These are phyloP conservation scores for Mormyrus proboscirostris DNA, from an alignment of 2,797 vertebrate species.

Conservation along the genomic window DNA sequence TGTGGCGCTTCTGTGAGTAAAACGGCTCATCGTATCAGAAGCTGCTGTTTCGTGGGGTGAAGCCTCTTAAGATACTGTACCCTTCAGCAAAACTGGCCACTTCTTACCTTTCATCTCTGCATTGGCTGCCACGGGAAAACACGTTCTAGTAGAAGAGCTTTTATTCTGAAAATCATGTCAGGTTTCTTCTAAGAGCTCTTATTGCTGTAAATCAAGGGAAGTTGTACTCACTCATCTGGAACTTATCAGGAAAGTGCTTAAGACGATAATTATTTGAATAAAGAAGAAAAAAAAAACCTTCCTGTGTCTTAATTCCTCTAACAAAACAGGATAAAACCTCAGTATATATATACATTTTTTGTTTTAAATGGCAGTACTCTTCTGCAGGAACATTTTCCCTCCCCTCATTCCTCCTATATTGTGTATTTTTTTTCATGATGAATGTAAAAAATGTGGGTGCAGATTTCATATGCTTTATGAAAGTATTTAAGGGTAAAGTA, in stretches of 20 bases:
- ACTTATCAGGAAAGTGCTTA: neutral
- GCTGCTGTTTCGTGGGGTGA: neutral
- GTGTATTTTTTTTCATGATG: neutral
- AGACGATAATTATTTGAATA: neutral
- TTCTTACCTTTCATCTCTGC: neutral
- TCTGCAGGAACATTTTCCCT: neutral
- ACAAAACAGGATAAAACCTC: neutral
- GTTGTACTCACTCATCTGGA: neutral
- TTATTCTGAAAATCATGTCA: neutral
- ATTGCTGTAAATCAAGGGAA: neutral
- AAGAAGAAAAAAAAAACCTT: neutral
- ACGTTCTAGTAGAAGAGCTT: neutral
- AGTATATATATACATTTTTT: neutral
- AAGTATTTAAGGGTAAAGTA: neutral
- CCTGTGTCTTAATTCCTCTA: neutral
- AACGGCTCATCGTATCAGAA: neutral
- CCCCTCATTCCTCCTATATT: neutral
- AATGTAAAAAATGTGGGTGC: neutral
- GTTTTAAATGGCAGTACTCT: neutral
- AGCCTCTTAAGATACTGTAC: neutral
- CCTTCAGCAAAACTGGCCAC: neutral
- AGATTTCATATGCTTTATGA: neutral
- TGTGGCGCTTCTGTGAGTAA: neutral
- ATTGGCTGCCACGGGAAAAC: neutral
- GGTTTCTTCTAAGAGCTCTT: neutral